Percentiles rank a stretch among this genome's conserved stretches.
These are phyloP conservation scores for Brachirus orientalis DNA, from an alignment of 2,113 vertebrate species.

Conservation along the genomic window DNA sequence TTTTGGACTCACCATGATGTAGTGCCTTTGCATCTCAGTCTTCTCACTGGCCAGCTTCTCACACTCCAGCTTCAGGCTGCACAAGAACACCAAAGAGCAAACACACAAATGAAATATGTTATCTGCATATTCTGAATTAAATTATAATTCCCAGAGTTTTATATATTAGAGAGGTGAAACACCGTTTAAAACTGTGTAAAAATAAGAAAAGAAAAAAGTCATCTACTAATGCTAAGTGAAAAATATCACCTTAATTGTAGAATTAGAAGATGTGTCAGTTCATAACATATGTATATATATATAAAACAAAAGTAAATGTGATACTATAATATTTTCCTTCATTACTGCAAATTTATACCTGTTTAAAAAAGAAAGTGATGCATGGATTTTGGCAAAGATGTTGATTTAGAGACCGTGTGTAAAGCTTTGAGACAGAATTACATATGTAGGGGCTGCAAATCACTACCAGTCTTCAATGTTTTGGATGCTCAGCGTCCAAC, in stretches of 20 bases:
- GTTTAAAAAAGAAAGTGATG: neutral
- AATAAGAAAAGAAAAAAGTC: too few species aligned
- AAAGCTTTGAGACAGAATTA: slow-evolving; percentile 6
- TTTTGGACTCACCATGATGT: slow-evolving; percentile 92
- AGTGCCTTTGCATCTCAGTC: slow-evolving; percentile 94
- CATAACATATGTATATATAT: too few species aligned
- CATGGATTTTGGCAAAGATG: neutral
- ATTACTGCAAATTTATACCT: too few species aligned
- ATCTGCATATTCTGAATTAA: slow-evolving; percentile 46
- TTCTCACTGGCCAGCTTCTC: slow-evolving; percentile 90
- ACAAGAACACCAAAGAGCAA: slow-evolving; percentile 67
- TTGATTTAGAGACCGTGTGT: neutral
- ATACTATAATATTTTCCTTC: too few species aligned
- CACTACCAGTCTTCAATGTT: slow-evolving; percentile 2
- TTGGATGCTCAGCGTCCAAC: slow-evolving; percentile 1
- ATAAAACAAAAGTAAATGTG: too few species aligned
- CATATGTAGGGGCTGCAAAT: neutral
- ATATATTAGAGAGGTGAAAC: slow-evolving; percentile 35
- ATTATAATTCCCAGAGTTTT: slow-evolving; percentile 41
- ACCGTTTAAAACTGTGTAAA: slow-evolving; percentile 27
- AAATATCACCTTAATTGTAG: too few species aligned
- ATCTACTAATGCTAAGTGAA: too few species aligned
- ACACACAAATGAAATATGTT: slow-evolving; percentile 13
- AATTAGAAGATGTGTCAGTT: too few species aligned
- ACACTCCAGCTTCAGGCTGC: slow-evolving; percentile 96